These are phyloP conservation scores for Teleiodes luculella DNA, from an alignment of 2,888 invertebrate genomes.

Conservation along the genomic window DNA sequence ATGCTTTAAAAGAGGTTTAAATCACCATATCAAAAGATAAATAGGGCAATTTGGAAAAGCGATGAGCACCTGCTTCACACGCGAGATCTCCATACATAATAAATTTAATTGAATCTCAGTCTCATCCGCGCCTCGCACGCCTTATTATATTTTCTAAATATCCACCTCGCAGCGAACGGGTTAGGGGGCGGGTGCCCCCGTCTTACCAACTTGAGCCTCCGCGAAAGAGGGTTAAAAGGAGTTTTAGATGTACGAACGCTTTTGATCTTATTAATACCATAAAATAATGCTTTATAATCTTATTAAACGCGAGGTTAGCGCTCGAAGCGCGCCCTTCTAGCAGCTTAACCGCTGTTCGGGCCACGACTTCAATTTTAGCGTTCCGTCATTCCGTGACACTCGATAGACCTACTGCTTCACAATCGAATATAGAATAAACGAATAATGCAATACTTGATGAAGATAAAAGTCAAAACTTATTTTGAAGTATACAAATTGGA, in stretches of 20 bases:
- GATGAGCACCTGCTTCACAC: slow-evolving; percentile 68
- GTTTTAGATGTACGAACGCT: slow-evolving; percentile 81
- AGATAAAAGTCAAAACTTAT: slow-evolving; percentile 21
- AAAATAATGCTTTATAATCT: slow-evolving; percentile 87
- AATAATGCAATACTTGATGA: slow-evolving; percentile 12
- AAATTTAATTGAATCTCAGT: slow-evolving; percentile 76
- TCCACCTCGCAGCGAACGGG: slow-evolving; percentile 63
- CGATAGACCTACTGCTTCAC: slow-evolving; percentile 24
- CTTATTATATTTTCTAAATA: slow-evolving; percentile 75
- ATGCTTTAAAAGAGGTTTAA: slow-evolving; percentile 30
- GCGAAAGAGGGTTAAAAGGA: slow-evolving; percentile 78
- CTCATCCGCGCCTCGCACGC: slow-evolving; percentile 66
- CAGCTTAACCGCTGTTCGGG: slow-evolving; percentile 49
- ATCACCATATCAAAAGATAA: slow-evolving; percentile 41
- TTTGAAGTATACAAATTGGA: slow-evolving; percentile 38
- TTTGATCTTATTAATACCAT: slow-evolving; percentile 87
- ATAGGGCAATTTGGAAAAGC: slow-evolving; percentile 62
- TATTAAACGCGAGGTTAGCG: slow-evolving; percentile 86
- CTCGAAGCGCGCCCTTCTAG: slow-evolving; percentile 63
- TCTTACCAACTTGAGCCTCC: slow-evolving; percentile 69
- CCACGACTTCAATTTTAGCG: slow-evolving; percentile 63
- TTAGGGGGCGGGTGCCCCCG: slow-evolving; percentile 63
- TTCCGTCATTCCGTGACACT: slow-evolving; percentile 46
- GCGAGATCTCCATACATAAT: slow-evolving; percentile 76
- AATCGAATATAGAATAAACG: not conserved